Base-by-base conservation (phyloP, 2,888 invertebrate species). In the Exephanes ischioxanthus region DNA sequence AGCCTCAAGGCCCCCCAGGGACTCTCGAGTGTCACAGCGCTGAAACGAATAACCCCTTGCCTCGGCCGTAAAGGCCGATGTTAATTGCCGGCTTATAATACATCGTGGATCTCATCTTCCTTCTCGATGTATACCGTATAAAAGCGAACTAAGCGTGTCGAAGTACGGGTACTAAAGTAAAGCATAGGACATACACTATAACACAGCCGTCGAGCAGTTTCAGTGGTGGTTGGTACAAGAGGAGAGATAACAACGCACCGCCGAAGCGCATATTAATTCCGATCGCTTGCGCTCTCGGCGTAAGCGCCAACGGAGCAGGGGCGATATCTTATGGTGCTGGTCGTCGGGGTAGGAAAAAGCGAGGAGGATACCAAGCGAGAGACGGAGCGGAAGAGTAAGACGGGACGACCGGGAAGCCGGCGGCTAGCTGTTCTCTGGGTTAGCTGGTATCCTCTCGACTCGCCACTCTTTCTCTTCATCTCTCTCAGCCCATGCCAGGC, bases 41-140 rank as follows among this genome's bases (percentile, higher is more conserved):
- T 67, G 83, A 67, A 83, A 83, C 72, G 66, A 83, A 83, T 83
- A 78, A 72, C 71, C 75, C 67, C 45, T 66, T 33, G 51, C 37
- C 37, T 45, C 53, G 77, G 30, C 77, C 85, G 85, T 88, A 86
- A 89, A 85, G 77, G 86, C 66, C 87, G 84, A 88, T 88, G 87
- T 89, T 90, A 90, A 91, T 90, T 91, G 88, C 87, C 87, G 85
- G 81, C 84, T 85, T 84, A 73, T 80, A 79, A 79, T 79, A 51
- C 71, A 72, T 71, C 79, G 79, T 37, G 53, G 71, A 79, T 63
- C 79, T 71, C 79, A 71, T 70, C 41, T 41, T 63, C 68, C 30
- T 67, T 61, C 75, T 68, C 76, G 33, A 63, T 67, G 75, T 67
- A 66, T 41, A 68, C 55, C 70, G 51, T 58, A 66, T 79, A 79